Conservation (phyloP, 1,140 invertebrate species). For the Papilio polytes region DNA sequence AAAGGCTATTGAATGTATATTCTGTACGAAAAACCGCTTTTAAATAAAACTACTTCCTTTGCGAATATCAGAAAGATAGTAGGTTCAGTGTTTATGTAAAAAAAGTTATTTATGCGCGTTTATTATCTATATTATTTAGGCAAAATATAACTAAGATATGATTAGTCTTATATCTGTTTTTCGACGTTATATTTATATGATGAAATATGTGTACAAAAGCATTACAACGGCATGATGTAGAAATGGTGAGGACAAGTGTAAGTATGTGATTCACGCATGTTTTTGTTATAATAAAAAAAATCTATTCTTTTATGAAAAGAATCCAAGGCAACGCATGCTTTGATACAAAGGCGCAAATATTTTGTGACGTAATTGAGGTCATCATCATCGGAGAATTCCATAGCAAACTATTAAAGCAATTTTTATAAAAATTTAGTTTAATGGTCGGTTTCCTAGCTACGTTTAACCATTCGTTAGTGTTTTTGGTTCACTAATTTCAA, state of each 20-base stretch:
- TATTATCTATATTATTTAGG: background rate
- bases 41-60: too few species aligned
- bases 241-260: conserved; percentile 14
- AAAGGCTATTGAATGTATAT: too few species aligned
- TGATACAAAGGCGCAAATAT: conserved; percentile 14
- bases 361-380: conserved; percentile 10
- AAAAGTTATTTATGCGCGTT: too few species aligned
- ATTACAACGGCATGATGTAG: background rate
- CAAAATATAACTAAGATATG: background rate
- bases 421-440: background rate
- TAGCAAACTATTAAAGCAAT: background rate
- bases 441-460: background rate
- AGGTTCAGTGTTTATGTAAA: too few species aligned
- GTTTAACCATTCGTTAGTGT: too few species aligned
- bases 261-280: conserved; percentile 13
- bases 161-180: background rate
- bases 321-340: background rate
- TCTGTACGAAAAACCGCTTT: too few species aligned
- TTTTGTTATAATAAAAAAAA: conserved; percentile 18
- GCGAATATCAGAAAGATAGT: too few species aligned
- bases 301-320: conserved; percentile 14
- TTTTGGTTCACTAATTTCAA: too few species aligned
- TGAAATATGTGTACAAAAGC: background rate
- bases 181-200: background rate
- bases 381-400: conserved; percentile 9